These are phyloP conservation scores for Polypterus senegalus DNA, from an alignment of 2,113 vertebrate genomes.

Conservation along the genomic window DNA sequence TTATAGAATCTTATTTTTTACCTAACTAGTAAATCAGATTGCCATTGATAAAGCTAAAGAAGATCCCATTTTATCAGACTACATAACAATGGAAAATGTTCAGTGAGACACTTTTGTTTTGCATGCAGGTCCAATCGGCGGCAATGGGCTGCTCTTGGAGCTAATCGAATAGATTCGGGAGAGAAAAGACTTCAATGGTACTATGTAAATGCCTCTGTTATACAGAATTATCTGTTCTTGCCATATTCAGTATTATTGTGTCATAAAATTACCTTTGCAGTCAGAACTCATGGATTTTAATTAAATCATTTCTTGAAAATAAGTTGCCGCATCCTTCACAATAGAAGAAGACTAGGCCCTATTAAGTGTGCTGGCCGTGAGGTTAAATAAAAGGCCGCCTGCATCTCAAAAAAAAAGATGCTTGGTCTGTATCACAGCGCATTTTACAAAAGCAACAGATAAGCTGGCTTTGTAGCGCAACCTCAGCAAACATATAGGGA, in stretches of 20 bases:
- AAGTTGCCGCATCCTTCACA: constrained; percentile 52
- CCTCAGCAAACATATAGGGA: too few relatives aligned
- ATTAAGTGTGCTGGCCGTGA: constrained; percentile 46
- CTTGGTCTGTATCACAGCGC: constrained; percentile 1
- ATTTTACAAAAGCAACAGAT: too few relatives aligned
- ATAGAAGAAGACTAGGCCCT: constrained; percentile 41
- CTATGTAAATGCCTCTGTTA: constrained; percentile 54
- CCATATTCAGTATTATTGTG: constrained; percentile 53
- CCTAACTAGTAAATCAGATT: too few relatives aligned
- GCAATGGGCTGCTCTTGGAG: constrained; percentile 14
- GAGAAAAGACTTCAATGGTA: constrained; percentile 36
- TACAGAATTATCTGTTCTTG: constrained; percentile 59
- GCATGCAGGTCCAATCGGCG: constrained; percentile 15
- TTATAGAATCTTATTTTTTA: too few relatives aligned
- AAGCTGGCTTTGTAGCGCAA: too few relatives aligned
- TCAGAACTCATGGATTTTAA: constrained; percentile 51
- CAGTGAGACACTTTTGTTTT: background rate
- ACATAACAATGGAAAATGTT: too few relatives aligned
- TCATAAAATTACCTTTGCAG: constrained; percentile 52
- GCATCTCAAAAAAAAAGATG: constrained; percentile 32
- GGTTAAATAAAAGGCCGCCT: constrained; percentile 58
- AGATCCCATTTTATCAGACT: too few relatives aligned
- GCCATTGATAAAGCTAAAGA: too few relatives aligned
- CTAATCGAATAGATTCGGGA: constrained; percentile 39
- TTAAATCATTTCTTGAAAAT: constrained; percentile 54